Base-by-base conservation (phyloP, 2,113 vertebrate species). In the Microtus ochrogaster region DNA sequence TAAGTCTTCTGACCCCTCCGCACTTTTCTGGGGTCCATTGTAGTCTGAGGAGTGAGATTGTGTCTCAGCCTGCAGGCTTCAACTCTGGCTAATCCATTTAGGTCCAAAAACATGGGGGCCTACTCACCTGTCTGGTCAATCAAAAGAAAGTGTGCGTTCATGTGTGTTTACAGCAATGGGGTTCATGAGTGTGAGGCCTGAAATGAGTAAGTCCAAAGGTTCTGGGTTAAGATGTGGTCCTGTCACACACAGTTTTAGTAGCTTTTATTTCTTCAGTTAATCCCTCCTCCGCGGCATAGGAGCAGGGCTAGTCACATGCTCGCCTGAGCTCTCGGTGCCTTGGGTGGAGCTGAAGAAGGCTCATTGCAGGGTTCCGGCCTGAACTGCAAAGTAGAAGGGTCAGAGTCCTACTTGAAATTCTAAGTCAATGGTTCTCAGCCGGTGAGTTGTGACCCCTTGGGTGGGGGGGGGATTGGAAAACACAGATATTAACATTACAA, bases 111-210 rank as follows among this genome's bases (percentile, higher is more conserved):
- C 66, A 61, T 0, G 3, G 66, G 19, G 28, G 10, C 19, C 49
- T 30, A 28, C 3, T 94, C 13, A 6, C 19, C 68, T 70, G 0
- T 26, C 36, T n/a, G 13, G 4, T 14, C 9, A 3, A 17, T 74
- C 68, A 17, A 6, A 5, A 39, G 36, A 21, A 17, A 4, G 9
- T 1, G 0, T 1, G 3, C 33, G 30, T 24, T 10, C 33, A 1
- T 26, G 2, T 73, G 21, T 26, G 36, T 79, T 70, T n/a, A 5
- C 21, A 36, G 26, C 4, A 30, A 19, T 19, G n/a, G 26, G 24
- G 6, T 58, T 39, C 12, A 1, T 24, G 14, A 4, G 5, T 33
- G 44, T 52, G 28, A 61, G 30, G 10, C 52, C 39, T 5, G 4
- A 24, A 28, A 41, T 61, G 24, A 4, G 1, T 22, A 65, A 63